Evolutionary conservation across 2,797 vertebrate species (phyloP), one percentile per base, ranked within the genome.

Genomic region (Chanos chanos): DNA sequence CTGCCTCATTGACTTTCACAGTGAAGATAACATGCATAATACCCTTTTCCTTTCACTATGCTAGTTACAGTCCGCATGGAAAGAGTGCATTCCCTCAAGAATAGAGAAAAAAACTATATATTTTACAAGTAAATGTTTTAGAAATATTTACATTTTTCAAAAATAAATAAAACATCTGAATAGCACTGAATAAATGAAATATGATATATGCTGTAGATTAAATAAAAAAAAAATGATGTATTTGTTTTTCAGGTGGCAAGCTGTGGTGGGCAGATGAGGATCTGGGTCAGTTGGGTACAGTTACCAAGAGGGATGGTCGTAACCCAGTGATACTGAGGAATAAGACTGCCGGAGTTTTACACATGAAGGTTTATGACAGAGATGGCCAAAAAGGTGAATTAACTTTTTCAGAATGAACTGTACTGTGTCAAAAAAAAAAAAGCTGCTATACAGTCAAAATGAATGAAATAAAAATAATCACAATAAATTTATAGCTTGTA

Each of bases 221-320:
- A 22, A 43, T 44, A 33, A 18, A 19, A 47, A 58, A 64, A 68
- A 2, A 66, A 66, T 61, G 57, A 61, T 61, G 56, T 19, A 53
- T 68, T 51, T 66, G 55, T 41, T 66, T 51, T 82, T 77, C 85
- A 99, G 97, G 95, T 74, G 91, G 91, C 49, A 97, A 95, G 67
- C 87, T 99, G 5, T 99, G 97, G 97, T 99, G 97, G 97, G 93
- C 95, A 36, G 94, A 99, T 53, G 95, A 98, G 70, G 94, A 95
- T 55, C 89, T 91, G 16, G 93, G 90, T 31, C 93, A 94, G 83
- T 80, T 99, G 1, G 96, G 97, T 55, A 97, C 92, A 0, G 93
- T 95, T 10, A 93, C 85, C 78, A 99, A 99, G 82, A 89, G 87
- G 77, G 97, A 99, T 31, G 96, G 97, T 27, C 88, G 92, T 21